Evolutionary conservation across 2,888 invertebrate genomes (phyloP).

Genomic region (Hofmannophila pseudospretella): DNA sequence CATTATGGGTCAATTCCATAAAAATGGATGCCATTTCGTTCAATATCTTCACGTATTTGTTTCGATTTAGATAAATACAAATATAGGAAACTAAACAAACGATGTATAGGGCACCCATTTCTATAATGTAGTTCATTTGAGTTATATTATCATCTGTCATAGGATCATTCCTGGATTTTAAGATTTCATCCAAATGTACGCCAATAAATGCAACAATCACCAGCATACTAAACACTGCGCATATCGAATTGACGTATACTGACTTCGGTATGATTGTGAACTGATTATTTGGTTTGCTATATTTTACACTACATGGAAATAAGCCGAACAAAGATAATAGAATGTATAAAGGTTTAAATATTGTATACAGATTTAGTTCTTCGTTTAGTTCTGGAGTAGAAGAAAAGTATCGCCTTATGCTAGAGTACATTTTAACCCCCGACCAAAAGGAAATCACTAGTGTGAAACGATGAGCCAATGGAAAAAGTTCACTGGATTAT

Average conservation of each 20-base stretch:
- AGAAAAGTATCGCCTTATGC: constrained; percentile 14
- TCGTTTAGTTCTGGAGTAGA: constrained; percentile 3
- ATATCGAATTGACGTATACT: constrained; percentile 44
- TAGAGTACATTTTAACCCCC: constrained; percentile 11
- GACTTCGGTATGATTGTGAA: constrained; percentile 34
- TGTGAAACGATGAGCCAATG: too few species aligned
- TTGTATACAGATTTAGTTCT: constrained; percentile 15
- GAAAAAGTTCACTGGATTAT: too few species aligned
- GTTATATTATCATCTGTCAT: constrained; percentile 42
- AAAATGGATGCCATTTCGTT: constrained; percentile 36
- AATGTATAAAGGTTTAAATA: constrained; percentile 24
- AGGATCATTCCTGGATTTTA: constrained; percentile 24
- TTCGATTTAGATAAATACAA: constrained; percentile 37
- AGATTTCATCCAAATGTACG: constrained; percentile 38
- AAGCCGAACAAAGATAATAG: constrained; percentile 23
- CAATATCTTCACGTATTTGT: constrained; percentile 41
- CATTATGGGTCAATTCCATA: constrained; percentile 24
- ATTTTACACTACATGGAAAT: constrained; percentile 27
- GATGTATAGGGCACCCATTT: constrained; percentile 30
- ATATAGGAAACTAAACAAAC: constrained; percentile 39
- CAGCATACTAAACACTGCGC: constrained; percentile 32
- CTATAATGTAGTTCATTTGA: constrained; percentile 51
- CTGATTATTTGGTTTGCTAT: constrained; percentile 14
- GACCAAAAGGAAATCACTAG: too few species aligned
- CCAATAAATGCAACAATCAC: constrained; percentile 33